These are phyloP conservation scores for Ispidina picta DNA, from an alignment of 2,797 vertebrate genomes.

Conservation along the genomic window DNA sequence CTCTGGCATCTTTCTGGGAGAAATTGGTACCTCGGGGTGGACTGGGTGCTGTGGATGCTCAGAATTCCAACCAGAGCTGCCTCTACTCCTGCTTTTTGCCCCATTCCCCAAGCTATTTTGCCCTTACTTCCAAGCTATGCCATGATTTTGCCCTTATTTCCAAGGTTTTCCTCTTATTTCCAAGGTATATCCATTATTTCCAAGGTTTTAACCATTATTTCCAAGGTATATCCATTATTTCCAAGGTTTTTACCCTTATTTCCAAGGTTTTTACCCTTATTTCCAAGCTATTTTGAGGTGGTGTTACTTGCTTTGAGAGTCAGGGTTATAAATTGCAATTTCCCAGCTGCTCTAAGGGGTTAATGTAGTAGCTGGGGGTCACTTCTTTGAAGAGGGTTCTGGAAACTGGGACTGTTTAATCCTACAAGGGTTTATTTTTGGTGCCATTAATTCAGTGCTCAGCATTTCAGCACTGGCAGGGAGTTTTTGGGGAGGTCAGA, in stretches of 20 bases:
- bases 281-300: not conserved
- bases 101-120: not conserved
- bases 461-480: not conserved
- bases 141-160: not conserved
- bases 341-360: not conserved
- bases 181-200: not conserved
- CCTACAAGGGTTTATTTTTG: not conserved
- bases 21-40: not conserved
- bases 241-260: not conserved
- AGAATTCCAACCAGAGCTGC: not conserved
- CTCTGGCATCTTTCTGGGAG: not conserved
- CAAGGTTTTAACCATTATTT: too few species aligned
- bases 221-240: not conserved
- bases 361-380: not conserved
- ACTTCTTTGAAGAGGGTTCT: not conserved
- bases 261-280: not conserved
- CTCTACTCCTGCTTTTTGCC: not conserved
- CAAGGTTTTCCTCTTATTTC: not conserved
- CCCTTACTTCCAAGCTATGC: not conserved
- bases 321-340: not conserved
- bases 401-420: not conserved
- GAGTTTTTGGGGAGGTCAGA: not conserved
- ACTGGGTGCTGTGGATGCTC: rapidly evolving
- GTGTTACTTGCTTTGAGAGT: not conserved
- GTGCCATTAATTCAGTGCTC: not conserved